Evolutionary conservation across 2,888 invertebrate genomes (phyloP).

Genomic region (Fissipunctia ypsillon): DNA sequence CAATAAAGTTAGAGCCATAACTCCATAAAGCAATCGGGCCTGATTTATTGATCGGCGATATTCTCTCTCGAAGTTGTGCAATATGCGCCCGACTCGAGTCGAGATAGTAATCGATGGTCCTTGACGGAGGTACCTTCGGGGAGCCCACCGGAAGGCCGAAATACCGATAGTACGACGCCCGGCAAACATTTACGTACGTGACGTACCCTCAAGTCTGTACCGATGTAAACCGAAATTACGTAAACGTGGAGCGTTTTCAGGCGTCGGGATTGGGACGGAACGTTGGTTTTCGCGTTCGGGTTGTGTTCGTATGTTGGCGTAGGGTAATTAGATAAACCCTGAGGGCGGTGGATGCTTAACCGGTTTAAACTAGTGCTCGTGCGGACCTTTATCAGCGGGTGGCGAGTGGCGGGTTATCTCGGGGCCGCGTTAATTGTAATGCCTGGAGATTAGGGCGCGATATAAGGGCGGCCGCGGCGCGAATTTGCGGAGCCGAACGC

Average conservation of each 20-base stretch:
- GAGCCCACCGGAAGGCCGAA: slow-evolving; percentile 79
- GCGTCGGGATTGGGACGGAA: slow-evolving; percentile 70
- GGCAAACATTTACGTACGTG: slow-evolving; percentile 87
- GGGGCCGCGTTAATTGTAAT: slow-evolving; percentile 90
- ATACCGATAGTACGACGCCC: slow-evolving; percentile 79
- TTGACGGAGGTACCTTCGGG: slow-evolving; percentile 79
- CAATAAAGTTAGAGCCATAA: slow-evolving; percentile 72
- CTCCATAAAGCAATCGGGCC: slow-evolving; percentile 73
- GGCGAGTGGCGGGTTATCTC: slow-evolving; percentile 89
- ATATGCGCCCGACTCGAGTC: slow-evolving; percentile 80
- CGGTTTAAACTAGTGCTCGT: slow-evolving; percentile 88
- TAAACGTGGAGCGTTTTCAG: slow-evolving; percentile 77
- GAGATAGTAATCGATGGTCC: slow-evolving; percentile 86
- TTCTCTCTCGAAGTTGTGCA: slow-evolving; percentile 83
- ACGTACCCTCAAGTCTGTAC: slow-evolving; percentile 74
- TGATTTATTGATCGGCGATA: slow-evolving; percentile 80
- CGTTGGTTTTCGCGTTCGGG: slow-evolving; percentile 68
- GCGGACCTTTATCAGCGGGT: slow-evolving; percentile 89
- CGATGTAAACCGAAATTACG: slow-evolving; percentile 75
- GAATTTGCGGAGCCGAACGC: slow-evolving; percentile 68
- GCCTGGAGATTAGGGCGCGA: slow-evolving; percentile 87
- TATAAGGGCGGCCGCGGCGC: slow-evolving; percentile 78
- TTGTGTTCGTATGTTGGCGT: slow-evolving; percentile 77
- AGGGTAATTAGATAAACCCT: slow-evolving; percentile 90
- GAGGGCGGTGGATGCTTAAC: slow-evolving; percentile 88